These are phyloP conservation scores for Coenonympha glycerion DNA, from an alignment of 2,888 invertebrate genomes.

Conservation along the genomic window DNA sequence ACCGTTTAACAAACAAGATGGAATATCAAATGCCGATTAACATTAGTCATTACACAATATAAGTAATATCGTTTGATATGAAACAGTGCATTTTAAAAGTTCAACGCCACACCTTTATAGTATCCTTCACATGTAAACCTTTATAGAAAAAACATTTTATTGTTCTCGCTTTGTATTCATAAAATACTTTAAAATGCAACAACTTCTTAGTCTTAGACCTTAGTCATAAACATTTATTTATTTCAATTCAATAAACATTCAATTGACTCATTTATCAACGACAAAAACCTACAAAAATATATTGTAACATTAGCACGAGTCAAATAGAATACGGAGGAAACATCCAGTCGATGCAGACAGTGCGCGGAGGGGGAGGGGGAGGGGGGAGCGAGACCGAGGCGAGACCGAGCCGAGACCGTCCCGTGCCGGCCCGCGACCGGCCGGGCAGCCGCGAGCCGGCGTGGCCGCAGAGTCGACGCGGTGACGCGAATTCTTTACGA, in stretches of 20 bases:
- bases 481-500: constrained; percentile 57
- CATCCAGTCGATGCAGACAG: constrained; percentile 36
- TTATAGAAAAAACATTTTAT: constrained; percentile 74
- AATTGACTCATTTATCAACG: constrained; percentile 75
- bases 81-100: constrained; percentile 63
- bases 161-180: constrained; percentile 74
- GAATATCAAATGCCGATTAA: constrained; percentile 61
- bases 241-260: constrained; percentile 73
- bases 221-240: constrained; percentile 70
- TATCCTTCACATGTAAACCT: constrained; percentile 69
- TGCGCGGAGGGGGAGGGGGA: constrained; percentile 30
- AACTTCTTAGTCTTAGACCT: constrained; percentile 74
- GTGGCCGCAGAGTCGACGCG: constrained; percentile 40
- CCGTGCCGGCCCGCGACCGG: constrained; percentile 20
- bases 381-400: constrained; percentile 25
- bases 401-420: constrained; percentile 22
- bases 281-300: constrained; percentile 75
- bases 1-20: constrained; percentile 66
- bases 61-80: constrained; percentile 64
- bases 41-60: constrained; percentile 47
- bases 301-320: constrained; percentile 72
- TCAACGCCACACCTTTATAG: constrained; percentile 56
- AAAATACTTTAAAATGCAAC: constrained; percentile 76
- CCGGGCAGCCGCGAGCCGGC: constrained; percentile 10
- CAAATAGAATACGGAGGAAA: constrained; percentile 54